A percentile compares a stretch with the other conserved stretches of the same genome.
Evolutionary conservation across 2,888 invertebrate genomes (phyloP).

Genomic region (Chelonus formosanus): DNA sequence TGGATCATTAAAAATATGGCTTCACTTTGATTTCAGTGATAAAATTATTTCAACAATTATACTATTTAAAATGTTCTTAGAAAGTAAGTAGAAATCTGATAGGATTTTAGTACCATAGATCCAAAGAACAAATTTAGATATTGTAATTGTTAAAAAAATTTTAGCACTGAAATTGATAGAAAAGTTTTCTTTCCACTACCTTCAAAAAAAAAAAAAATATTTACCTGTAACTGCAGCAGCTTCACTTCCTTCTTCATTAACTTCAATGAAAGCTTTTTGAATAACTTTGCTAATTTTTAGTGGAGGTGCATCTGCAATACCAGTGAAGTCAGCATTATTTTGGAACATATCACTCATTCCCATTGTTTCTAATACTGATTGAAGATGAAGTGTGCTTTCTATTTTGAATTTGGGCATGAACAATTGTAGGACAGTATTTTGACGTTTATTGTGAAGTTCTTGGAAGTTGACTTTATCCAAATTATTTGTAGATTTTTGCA

Average conservation of each 20-base stretch:
- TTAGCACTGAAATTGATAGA: too few species aligned
- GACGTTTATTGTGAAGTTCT: constrained; percentile 34
- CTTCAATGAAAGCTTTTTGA: constrained; percentile 86
- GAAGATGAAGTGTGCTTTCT: constrained; percentile 58
- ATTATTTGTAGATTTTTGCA: constrained; percentile 58
- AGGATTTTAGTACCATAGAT: too few species aligned
- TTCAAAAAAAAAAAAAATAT: not conserved
- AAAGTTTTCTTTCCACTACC: too few species aligned
- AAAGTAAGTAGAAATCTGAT: too few species aligned
- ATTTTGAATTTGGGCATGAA: constrained; percentile 64
- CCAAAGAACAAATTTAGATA: too few species aligned
- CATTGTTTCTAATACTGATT: constrained; percentile 60
- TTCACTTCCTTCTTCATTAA: constrained; percentile 88
- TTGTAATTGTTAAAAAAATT: too few species aligned
- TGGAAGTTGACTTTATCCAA: constrained; percentile 47
- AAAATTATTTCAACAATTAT: too few species aligned
- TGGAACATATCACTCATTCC: constrained; percentile 76
- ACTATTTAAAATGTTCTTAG: too few species aligned
- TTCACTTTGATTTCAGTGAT: too few species aligned
- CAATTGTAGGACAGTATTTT: constrained; percentile 52
- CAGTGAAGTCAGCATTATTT: constrained; percentile 71
- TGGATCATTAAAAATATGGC: too few species aligned
- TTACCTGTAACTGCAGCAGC: constrained; percentile 30
- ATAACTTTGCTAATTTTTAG: constrained; percentile 76
- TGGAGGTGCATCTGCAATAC: constrained; percentile 68